A percentile compares a stretch with the other conserved stretches of the same genome.
Conservation (phyloP, 2,797 vertebrate species). For the Lepus oiostolus region DNA sequence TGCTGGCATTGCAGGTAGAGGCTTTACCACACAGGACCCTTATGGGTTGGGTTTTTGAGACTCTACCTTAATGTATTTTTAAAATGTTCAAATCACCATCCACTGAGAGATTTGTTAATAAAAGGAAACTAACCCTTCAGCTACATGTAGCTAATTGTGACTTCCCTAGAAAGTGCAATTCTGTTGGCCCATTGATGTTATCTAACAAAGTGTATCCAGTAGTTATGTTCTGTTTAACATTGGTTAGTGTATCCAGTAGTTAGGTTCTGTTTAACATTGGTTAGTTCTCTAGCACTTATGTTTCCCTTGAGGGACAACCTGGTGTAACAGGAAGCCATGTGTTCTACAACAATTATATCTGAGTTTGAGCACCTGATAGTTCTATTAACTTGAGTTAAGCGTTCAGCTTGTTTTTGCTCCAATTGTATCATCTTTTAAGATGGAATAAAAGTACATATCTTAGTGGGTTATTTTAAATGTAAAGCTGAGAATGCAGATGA, state of each 20-base stretch:
- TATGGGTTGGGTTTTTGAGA: background rate
- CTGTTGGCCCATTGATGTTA: background rate
- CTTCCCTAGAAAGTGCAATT: background rate
- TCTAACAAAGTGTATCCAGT: background rate
- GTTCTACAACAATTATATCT: background rate
- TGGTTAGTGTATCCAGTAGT: background rate
- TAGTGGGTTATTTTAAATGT: background rate
- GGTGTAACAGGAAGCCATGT: background rate
- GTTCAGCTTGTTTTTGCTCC: background rate
- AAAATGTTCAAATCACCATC: conserved; percentile 24
- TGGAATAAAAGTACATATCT: background rate
- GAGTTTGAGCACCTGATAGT: background rate
- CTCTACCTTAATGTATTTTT: conserved; percentile 48
- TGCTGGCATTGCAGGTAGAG: too few species aligned
- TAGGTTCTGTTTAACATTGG: background rate
- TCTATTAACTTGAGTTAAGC: background rate
- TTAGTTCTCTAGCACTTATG: background rate
- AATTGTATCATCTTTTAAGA: conserved; percentile 22
- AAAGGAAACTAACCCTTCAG: background rate
- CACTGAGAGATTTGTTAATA: conserved; percentile 16
- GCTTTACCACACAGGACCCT: too few species aligned
- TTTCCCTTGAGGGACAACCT: background rate
- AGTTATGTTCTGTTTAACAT: background rate
- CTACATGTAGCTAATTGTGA: conserved; percentile 1
- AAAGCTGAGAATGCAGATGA: background rate